Evolutionary conservation across 2,113 vertebrate species (phyloP).

Genomic region (Dendropsophus ebraccatus): DNA sequence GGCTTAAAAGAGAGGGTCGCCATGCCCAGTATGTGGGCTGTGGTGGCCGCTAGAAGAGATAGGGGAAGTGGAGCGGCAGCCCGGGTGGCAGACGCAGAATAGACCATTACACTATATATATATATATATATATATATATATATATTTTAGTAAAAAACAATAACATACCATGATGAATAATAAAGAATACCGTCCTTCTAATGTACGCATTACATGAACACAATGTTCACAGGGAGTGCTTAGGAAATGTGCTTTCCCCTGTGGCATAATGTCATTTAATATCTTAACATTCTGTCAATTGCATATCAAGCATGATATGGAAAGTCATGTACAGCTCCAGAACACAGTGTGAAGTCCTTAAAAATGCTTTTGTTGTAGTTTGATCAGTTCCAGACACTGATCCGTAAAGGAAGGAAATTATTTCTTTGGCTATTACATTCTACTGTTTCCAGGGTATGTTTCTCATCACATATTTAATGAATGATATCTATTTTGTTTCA

Average conservation of each 20-base stretch:
- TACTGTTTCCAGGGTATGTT: conserved; percentile 48
- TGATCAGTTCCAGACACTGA: conserved; percentile 51
- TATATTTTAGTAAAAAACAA: neutral
- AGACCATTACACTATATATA: too few relatives aligned
- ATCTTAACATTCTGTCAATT: conserved; percentile 45
- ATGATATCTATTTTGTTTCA: conserved; percentile 52
- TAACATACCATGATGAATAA: neutral
- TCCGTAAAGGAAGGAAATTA: conserved; percentile 48
- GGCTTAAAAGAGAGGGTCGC: too few relatives aligned
- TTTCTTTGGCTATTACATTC: conserved; percentile 41
- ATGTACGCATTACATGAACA: neutral
- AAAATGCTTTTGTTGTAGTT: conserved; percentile 32
- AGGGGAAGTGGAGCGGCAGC: too few relatives aligned
- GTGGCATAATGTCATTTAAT: conserved; percentile 40
- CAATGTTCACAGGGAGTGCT: neutral
- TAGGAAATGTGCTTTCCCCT: neutral
- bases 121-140: too few relatives aligned
- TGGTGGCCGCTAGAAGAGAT: too few relatives aligned
- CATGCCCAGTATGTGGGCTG: too few relatives aligned
- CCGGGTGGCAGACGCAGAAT: too few relatives aligned
- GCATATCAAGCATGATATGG: conserved; percentile 36
- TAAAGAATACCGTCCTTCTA: neutral
- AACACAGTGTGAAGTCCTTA: conserved; percentile 5
- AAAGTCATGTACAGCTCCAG: conserved; percentile 23
- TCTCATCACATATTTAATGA: conserved; percentile 55